Conservation (phyloP, 2,888 invertebrate species). For the Polyommatus icarus region DNA sequence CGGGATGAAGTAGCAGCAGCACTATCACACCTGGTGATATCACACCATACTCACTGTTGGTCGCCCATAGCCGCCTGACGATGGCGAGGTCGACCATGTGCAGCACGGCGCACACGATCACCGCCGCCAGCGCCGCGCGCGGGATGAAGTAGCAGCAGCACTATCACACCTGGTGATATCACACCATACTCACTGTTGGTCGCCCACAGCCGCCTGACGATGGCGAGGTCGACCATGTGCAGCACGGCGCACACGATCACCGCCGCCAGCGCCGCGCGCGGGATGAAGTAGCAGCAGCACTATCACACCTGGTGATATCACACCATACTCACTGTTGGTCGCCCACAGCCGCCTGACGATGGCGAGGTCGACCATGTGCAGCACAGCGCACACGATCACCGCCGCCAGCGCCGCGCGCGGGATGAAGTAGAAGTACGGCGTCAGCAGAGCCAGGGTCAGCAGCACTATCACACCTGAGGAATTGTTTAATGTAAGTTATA, state of each 20-base stretch:
- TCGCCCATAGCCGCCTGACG: constrained; percentile 82
- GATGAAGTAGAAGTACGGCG: constrained; percentile 87
- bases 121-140: constrained; percentile 84
- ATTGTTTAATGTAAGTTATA: constrained; percentile 4
- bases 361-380: constrained; percentile 85
- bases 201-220: no score
- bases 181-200: no score
- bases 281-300: no score
- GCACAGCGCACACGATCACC: constrained; percentile 88
- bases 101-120: constrained; percentile 89
- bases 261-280: no score
- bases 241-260: no score
- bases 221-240: no score
- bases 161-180: no score
- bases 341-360: constrained; percentile 83
- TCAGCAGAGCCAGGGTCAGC: constrained; percentile 84
- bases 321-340: constrained; percentile 80
- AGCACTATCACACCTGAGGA: constrained; percentile 84
- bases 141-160: constrained; percentile 81
- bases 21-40: no score
- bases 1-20: no score
- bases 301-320: background rate
- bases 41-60: constrained; percentile 70
- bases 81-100: constrained; percentile 86
- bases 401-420: constrained; percentile 85